Evolutionary conservation across 2,113 vertebrate species (phyloP).

Genomic region (Neomonachus schauinslandi): DNA sequence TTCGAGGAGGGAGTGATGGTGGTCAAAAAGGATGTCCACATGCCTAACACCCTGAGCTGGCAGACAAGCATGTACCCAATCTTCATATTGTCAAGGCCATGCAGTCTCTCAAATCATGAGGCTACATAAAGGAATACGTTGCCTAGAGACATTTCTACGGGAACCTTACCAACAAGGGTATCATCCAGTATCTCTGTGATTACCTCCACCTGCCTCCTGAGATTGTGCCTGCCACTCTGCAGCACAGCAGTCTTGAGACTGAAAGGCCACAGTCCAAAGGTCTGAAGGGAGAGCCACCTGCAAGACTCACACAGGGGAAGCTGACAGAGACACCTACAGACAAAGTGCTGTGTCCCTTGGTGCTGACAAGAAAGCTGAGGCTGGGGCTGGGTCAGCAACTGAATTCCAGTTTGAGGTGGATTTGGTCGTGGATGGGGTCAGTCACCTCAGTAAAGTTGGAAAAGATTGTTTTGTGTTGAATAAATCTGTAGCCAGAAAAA

Average conservation of each 20-base stretch:
- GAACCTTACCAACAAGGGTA: neutral
- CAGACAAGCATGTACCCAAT: neutral
- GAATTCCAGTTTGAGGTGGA: slow-evolving; percentile 90
- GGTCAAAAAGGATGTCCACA: neutral
- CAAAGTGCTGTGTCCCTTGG: slow-evolving; percentile 65
- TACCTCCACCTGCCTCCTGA: neutral
- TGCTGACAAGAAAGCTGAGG: slow-evolving; percentile 94
- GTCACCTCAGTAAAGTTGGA: neutral
- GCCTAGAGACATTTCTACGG: neutral
- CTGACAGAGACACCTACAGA: neutral
- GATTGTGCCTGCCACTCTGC: neutral
- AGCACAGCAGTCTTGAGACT: neutral
- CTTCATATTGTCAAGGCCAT: neutral
- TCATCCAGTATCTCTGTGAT: neutral
- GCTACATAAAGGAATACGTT: neutral
- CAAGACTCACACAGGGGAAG: neutral
- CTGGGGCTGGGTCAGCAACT: slow-evolving; percentile 90
- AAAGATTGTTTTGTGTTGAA: neutral
- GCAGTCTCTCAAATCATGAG: neutral
- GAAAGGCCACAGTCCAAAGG: neutral
- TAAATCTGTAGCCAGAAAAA: neutral
- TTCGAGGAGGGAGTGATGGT: neutral
- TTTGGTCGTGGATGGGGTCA: neutral
- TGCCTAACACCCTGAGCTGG: neutral
- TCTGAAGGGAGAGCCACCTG: neutral